phyloP scores from a whole-genome alignment of 2,797 vertebrate genomes.

The Spea hammondii region DNA sequence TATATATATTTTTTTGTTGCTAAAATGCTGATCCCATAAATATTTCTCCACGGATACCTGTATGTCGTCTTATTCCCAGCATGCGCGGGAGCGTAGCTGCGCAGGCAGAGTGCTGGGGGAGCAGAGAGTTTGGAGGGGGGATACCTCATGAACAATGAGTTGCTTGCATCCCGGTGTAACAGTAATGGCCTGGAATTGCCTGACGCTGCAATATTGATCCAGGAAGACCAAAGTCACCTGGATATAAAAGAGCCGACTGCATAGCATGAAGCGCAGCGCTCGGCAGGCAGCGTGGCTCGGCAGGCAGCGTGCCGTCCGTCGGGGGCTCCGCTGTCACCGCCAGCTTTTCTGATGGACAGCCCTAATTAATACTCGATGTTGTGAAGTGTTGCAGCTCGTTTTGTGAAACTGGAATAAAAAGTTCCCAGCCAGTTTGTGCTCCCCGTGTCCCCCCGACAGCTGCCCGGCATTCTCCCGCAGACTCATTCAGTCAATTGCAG shows the following conservation, averaged over 20 bases:
- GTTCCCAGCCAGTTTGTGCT: neutral
- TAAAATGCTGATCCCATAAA: no score
- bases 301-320: neutral
- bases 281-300: neutral
- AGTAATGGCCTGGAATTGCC: conserved; percentile 37
- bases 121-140: neutral
- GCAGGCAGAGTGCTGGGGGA: neutral
- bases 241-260: neutral
- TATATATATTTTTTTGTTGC: no score
- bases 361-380: conserved; percentile 61
- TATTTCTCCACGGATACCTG: neutral
- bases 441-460: neutral
- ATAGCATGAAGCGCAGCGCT: neutral
- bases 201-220: conserved; percentile 38
- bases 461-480: neutral
- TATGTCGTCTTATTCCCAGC: neutral
- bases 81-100: neutral
- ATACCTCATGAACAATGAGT: conserved; percentile 6
- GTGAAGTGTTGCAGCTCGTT: conserved; percentile 60
- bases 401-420: conserved; percentile 45
- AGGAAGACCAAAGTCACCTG: conserved; percentile 35
- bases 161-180: conserved; percentile 32
- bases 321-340: neutral
- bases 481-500: conserved; percentile 49
- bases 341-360: conserved; percentile 59